phyloP scores from a whole-genome alignment of 2,888 invertebrate species.

The Hanleya hanleyi region DNA sequence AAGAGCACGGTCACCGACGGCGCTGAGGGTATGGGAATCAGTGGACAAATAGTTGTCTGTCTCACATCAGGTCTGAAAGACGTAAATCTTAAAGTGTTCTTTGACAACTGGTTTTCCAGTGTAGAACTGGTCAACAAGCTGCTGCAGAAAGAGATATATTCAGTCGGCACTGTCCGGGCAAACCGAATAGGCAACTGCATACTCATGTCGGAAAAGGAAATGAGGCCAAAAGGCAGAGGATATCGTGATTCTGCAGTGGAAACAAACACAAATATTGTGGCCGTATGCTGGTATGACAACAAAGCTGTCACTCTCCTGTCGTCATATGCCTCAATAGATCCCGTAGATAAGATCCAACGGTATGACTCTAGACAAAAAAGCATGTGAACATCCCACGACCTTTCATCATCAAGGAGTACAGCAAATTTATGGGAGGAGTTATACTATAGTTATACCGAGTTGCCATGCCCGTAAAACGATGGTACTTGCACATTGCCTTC shows the following conservation, averaged over 20 bases:
- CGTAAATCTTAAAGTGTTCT: no score
- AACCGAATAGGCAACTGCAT: not conserved
- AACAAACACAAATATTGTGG: not conserved
- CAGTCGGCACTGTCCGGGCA: conserved; percentile 27
- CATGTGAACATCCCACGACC: not conserved
- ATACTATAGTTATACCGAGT: not conserved
- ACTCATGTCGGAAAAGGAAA: not conserved
- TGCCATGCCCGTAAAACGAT: not conserved
- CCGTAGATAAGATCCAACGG: not conserved
- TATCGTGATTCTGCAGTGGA: not conserved
- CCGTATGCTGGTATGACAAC: not conserved
- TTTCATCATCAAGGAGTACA: not conserved
- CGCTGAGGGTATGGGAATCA: no score
- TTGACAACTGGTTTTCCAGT: conserved; percentile 31
- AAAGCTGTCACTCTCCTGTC: not conserved
- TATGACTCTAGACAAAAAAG: conserved; percentile 19
- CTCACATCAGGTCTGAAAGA: no score
- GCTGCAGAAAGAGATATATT: conserved; percentile 18
- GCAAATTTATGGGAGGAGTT: no score
- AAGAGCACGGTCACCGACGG: no score
- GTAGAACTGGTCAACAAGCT: conserved; percentile 17
- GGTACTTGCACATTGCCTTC: not conserved
- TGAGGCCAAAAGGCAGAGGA: not conserved
- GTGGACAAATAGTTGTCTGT: no score
- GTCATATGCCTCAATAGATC: not conserved